Base-by-base conservation (phyloP, 2,797 vertebrate genomes). In the Crenichthys baileyi region DNA sequence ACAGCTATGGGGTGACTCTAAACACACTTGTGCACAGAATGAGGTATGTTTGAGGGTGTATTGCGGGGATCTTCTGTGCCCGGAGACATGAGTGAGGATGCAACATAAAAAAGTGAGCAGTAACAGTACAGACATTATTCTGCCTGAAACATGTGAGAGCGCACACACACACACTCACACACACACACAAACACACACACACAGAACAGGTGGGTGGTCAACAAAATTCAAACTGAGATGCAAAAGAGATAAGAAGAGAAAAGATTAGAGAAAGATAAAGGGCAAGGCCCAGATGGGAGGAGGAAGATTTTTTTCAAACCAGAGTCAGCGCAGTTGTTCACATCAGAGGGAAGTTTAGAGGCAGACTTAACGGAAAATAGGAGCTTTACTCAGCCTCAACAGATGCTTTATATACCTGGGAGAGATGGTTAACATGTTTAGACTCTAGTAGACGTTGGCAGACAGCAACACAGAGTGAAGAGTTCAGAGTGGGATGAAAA, bases 21-120 rank as follows among this genome's bases (percentile, higher is more conserved):
- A 81, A 89, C 84, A 90, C 82, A 90, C 72, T 81, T 75, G 91
- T 92, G 93, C 86, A 79, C 79, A 84, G 80, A 75, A 80, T 48
- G 74, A 72, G 75, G 79, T 82, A 80, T 81, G 83, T 83, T 61
- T 76, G 56, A 29, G 76, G 75, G 82, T 73, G 81, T 78, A 76
- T 53, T 60, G 68, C 31, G 13, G 58, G 61, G 77, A 77, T 85
- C 75, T 36, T 80, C 58, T 68, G 85, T 80, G 84, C 83, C 63
- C 1, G 39, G 44, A 73, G 50, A 29, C 44, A 86, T 72, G 79
- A 84, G 89, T 91, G 90, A 83, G 22, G 29, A 84, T 93, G 92
- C 87, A 90, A 86, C 85, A 92, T 77, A 87, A 81, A 79, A 83
- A 75, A 81, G 80, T 13, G 36, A 79, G 67, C 75, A 51, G 79